Evolutionary conservation across 2,888 invertebrate genomes (phyloP), one percentile per base, ranked within the genome.

Genomic region (Chironomus tentans): DNA sequence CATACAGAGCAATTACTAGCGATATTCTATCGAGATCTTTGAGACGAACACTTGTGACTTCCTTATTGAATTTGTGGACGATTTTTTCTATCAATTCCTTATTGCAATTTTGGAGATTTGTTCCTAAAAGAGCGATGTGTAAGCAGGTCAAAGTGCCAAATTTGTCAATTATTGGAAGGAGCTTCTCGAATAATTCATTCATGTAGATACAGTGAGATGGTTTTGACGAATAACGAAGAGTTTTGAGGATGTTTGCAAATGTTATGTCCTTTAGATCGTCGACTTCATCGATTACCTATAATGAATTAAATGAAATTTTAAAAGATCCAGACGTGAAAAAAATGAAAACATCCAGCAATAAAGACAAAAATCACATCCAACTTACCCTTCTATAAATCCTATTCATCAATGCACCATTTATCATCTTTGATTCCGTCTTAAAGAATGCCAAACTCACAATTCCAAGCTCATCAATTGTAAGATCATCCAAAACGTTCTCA

Each of bases 361-460:
- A 28, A 4, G 28, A 2, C 3, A 24, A 3, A 24, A 24, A 24
- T 24, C 22, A 3, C 22, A 24, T 28, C 5, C 3, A 1, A 62
- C 65, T 22, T 0, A 89, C 81, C 80, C 84, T 86, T 2, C 83
- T 78, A 48, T 90, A 87, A 1, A 90, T 84, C 73, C 84, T 84
- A 2, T 83, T 79, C 0, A 89, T 74, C 62, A 91, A 79, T 0
- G 82, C 80, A 3, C 81, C 78, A 81, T 84, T 87, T 77, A 87
- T 86, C 70, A 93, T 85, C 15, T 85, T 87, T 1, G 88, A 90
- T 83, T 89, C 87, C 15, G 89, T 90, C 84, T 93, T 93, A 80
- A 94, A 94, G 81, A 91, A 92, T 0, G 91, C 92, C 88, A 92
- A 89, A 4, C 90, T 87, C 79, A 91, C 86, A 13, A 93, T 86